A percentile compares a stretch with the other conserved stretches of the same genome.
phyloP scores from a whole-genome alignment of 2,888 invertebrate species.

The Ochropleura plecta region DNA sequence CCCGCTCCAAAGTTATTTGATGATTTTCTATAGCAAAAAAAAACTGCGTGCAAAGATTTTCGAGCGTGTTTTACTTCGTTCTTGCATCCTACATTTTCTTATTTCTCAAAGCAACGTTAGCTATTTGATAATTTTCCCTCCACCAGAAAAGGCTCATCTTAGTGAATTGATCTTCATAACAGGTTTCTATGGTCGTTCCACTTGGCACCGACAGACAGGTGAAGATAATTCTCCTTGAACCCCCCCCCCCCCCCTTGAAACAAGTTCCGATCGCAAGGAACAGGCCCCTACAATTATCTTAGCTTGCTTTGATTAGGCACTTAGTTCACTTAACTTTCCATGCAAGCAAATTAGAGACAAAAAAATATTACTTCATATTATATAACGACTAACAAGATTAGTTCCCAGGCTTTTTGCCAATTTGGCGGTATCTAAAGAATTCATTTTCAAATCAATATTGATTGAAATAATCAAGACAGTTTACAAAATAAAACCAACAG shows the following conservation, averaged over 20 bases:
- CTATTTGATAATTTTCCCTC: too few relatives aligned
- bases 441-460: constrained; percentile 24
- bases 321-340: constrained; percentile 25
- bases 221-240: constrained; percentile 12
- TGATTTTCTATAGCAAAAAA: too few relatives aligned
- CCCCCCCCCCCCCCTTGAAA: neutral
- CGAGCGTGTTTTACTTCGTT: too few relatives aligned
- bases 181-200: constrained; percentile 7
- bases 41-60: too few relatives aligned
- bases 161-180: constrained; percentile 8
- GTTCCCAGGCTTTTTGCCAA: constrained; percentile 50
- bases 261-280: constrained; percentile 36
- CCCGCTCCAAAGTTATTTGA: too few relatives aligned
- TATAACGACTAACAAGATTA: constrained; percentile 46
- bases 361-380: constrained; percentile 28
- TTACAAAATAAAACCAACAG: constrained; percentile 31
- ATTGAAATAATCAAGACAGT: constrained; percentile 31
- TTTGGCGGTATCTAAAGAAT: constrained; percentile 8
- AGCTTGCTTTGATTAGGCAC: constrained; percentile 43
- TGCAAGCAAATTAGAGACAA: constrained; percentile 55
- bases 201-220: constrained; percentile 18
- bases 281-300: constrained; percentile 39
- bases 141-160: too few relatives aligned
- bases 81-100: too few relatives aligned
- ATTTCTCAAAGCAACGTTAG: too few relatives aligned